These are phyloP conservation scores for Grantiella picta DNA, from an alignment of 2,113 vertebrate genomes.

Conservation along the genomic window DNA sequence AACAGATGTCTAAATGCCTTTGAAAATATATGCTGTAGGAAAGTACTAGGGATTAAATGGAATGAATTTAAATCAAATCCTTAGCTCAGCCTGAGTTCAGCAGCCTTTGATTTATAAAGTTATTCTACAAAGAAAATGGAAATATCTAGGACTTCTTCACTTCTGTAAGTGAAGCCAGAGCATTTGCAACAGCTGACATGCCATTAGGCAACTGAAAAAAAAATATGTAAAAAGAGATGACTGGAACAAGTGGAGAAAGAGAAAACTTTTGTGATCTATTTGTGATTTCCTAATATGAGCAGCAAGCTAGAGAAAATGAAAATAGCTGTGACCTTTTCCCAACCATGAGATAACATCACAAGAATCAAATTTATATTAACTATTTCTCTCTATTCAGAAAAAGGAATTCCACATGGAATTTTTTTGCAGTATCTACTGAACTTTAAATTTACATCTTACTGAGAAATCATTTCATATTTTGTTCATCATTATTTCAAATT, in stretches of 20 bases:
- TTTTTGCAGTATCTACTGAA: background rate
- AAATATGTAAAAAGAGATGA: background rate
- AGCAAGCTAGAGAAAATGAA: background rate
- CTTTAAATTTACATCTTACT: background rate
- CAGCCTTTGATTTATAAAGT: conserved; percentile 10
- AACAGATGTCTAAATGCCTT: conserved; percentile 32
- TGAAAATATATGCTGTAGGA: conserved; percentile 17
- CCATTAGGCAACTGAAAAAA: background rate
- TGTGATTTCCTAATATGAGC: background rate
- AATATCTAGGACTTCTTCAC: background rate
- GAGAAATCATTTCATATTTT: background rate
- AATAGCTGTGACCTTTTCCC: background rate
- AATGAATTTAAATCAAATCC: conserved; percentile 35
- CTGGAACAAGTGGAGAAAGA: background rate
- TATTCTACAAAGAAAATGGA: background rate
- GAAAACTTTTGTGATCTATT: background rate
- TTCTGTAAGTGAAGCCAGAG: background rate
- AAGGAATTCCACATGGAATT: background rate
- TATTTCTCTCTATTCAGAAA: background rate
- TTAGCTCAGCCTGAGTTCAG: conserved; percentile 18
- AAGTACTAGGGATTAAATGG: conserved; percentile 26
- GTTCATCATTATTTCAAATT: background rate
- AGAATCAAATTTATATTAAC: background rate
- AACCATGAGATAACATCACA: background rate
- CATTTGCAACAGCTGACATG: conserved; percentile 30